These are phyloP conservation scores for Chloroceryle aenea DNA, from an alignment of 2,113 vertebrate species.

Conservation along the genomic window DNA sequence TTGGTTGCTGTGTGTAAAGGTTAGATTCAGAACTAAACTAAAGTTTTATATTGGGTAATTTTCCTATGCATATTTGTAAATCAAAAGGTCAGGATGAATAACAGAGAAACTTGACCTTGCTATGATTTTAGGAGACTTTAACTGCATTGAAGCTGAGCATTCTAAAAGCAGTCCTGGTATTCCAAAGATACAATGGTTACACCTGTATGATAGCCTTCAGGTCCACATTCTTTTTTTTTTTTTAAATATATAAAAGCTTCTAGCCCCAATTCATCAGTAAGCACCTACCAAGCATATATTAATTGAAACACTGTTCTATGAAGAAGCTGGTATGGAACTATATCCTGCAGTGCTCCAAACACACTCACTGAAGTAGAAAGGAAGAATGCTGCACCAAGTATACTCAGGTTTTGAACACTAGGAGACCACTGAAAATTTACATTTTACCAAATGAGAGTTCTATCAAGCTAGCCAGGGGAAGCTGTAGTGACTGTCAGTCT, in stretches of 20 bases:
- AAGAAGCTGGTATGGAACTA: background rate
- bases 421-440: background rate
- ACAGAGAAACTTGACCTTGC: background rate
- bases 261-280: background rate
- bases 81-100: constrained; percentile 1
- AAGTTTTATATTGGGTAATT: background rate
- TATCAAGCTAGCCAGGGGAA: background rate
- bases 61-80: constrained; percentile 14
- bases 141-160: background rate
- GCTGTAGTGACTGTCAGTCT: background rate
- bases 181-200: background rate
- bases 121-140: background rate
- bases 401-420: background rate
- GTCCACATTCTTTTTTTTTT: background rate
- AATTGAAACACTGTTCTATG: background rate
- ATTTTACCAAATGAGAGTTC: background rate
- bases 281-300: background rate
- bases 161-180: background rate
- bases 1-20: constrained; percentile 6
- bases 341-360: background rate
- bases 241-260: background rate
- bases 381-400: background rate
- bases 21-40: background rate
- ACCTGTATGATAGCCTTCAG: background rate
- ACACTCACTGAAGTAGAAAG: background rate